phyloP scores from a whole-genome alignment of 2,113 vertebrate species.

The Triplophysa rosa region DNA sequence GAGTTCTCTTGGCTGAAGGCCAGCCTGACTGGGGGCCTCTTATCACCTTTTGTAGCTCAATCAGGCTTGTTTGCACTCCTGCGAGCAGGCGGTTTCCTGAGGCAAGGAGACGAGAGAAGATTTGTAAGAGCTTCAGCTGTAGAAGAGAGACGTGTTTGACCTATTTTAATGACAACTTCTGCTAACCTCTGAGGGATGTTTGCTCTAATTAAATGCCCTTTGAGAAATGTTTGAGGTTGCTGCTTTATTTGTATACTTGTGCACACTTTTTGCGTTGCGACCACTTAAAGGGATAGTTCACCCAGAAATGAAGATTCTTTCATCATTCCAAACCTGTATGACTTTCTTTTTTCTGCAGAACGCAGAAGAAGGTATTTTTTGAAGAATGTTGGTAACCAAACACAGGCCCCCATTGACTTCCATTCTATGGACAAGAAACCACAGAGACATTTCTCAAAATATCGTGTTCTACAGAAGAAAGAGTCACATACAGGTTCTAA shows the following conservation, averaged over 20 bases:
- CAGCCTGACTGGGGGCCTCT: constrained; percentile 33
- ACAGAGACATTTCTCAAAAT: too few relatives aligned
- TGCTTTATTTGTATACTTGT: background rate
- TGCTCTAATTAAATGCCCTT: background rate
- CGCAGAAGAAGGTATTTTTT: too few relatives aligned
- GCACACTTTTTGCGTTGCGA: too few relatives aligned
- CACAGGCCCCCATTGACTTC: too few relatives aligned
- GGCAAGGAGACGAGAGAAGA: background rate
- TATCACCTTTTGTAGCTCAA: constrained; percentile 26
- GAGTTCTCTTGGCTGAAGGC: constrained; percentile 21
- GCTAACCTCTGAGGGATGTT: constrained; percentile 2
- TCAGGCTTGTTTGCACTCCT: constrained; percentile 24
- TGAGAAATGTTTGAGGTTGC: background rate
- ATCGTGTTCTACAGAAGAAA: too few relatives aligned
- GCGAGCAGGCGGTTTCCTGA: constrained; percentile 2
- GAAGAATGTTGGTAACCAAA: too few relatives aligned
- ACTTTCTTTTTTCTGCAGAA: too few relatives aligned
- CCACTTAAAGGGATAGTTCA: too few relatives aligned
- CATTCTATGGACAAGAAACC: too few relatives aligned
- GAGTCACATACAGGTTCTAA: too few relatives aligned
- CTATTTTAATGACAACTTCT: constrained; percentile 27
- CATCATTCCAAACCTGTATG: too few relatives aligned
- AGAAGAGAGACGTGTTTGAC: constrained; percentile 10
- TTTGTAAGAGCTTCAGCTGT: constrained; percentile 6
- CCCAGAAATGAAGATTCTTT: too few relatives aligned